A percentile compares a stretch with the other conserved stretches of the same genome.
Evolutionary conservation across 2,113 vertebrate genomes (phyloP).

Genomic region (Paradisaea rubra): DNA sequence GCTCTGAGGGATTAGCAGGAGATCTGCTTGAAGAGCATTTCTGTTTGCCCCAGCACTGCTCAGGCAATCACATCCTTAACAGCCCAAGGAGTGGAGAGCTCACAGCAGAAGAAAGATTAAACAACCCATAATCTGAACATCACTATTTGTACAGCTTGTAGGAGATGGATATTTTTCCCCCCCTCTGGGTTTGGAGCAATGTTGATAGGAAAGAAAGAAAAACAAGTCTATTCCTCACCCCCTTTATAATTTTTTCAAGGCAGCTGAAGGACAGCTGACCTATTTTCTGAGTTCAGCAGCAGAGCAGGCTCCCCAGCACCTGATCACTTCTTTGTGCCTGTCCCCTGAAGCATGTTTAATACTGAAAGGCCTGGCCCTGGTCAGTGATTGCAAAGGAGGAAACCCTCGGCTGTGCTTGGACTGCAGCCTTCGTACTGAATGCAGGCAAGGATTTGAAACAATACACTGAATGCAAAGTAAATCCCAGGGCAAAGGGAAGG

Average conservation of each 20-base stretch:
- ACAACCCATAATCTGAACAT: neutral
- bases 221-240: neutral
- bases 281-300: neutral
- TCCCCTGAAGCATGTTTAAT: constrained; percentile 5
- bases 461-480: neutral
- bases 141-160: neutral
- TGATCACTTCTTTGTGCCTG: constrained; percentile 35
- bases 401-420: neutral
- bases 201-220: neutral
- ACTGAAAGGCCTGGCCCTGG: neutral
- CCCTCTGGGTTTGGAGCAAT: neutral
- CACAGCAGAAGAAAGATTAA: neutral
- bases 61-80: neutral
- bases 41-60: neutral
- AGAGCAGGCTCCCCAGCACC: neutral
- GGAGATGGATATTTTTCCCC: neutral
- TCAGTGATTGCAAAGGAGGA: neutral
- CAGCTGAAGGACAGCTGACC: constrained; percentile 29
- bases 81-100: neutral
- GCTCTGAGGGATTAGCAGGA: neutral
- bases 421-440: neutral
- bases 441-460: neutral
- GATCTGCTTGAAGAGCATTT: neutral
- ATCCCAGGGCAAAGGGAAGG: neutral
- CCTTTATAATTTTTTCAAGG: neutral